Conservation (phyloP, 2,113 vertebrate genomes). For the Hippocampus abdominalis region DNA sequence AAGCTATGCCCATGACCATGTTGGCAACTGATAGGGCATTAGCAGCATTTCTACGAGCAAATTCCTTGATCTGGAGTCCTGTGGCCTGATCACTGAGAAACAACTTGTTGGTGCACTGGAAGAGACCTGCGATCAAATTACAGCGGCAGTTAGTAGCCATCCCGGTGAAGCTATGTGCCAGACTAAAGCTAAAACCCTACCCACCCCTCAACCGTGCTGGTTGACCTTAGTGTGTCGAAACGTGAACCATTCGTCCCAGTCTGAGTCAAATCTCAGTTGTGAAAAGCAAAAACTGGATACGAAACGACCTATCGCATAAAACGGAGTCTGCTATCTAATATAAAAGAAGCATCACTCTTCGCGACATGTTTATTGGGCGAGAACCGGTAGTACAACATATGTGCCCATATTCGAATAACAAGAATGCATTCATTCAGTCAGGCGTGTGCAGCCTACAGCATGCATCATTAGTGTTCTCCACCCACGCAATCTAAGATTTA, state of each 20-base stretch:
- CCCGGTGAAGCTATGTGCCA: slow-evolving; percentile 15
- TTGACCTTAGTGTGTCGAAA: slow-evolving; percentile 18
- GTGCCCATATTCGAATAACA: slow-evolving; percentile 54
- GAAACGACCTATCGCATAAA: neutral
- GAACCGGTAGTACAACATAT: slow-evolving; percentile 50
- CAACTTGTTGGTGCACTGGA: slow-evolving; percentile 73
- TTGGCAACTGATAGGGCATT: slow-evolving; percentile 85
- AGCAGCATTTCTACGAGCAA: slow-evolving; percentile 81
- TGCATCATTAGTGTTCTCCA: slow-evolving; percentile 32
- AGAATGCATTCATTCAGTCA: slow-evolving; percentile 46
- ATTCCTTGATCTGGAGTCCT: slow-evolving; percentile 69
- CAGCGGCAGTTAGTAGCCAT: slow-evolving; percentile 44
- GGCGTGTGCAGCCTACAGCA: slow-evolving; percentile 20
- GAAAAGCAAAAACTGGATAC: neutral
- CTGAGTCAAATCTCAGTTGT: slow-evolving; percentile 10
- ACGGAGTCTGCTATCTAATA: slow-evolving; percentile 31
- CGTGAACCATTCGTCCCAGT: slow-evolving; percentile 11
- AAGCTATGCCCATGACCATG: slow-evolving; percentile 84
- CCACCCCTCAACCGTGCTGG: slow-evolving; percentile 5
- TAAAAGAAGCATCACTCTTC: slow-evolving; percentile 63
- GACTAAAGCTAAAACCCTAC: slow-evolving; percentile 16
- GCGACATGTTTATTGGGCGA: slow-evolving; percentile 45
- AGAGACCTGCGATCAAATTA: slow-evolving; percentile 73
- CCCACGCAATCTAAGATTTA: neutral
- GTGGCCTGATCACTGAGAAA: slow-evolving; percentile 62